Base-by-base conservation (phyloP, 2,113 vertebrate genomes). In the Prolemur simus region DNA sequence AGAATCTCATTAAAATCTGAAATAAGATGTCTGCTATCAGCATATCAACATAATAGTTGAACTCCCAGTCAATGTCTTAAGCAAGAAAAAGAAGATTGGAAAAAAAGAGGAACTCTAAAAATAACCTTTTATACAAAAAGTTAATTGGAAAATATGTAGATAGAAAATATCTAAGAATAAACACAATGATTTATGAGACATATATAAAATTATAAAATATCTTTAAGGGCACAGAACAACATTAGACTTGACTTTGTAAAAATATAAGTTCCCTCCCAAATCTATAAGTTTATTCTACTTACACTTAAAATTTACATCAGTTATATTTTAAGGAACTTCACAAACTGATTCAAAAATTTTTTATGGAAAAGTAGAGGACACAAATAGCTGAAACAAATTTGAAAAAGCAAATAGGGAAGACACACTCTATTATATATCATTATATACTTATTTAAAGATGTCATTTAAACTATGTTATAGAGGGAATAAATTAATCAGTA, bases 251-350 rank as follows among this genome's bases (percentile, higher is more conserved):
- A 81, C 49, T 88, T 58, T 84, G 18, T 95, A 81, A 86, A 94
- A 81, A 52, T n/a, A 27, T 5, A 77, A 47, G 32, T 66, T 92
- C 37, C 87, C 37, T 87, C 54, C 37, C 29, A 94, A 58, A 25
- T 88, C 9, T 74, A 20, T 76, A 58, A 60, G n/a, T 97, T 73
- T 87, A 83, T 56, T 92, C 23, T 80, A 80, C 15, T 49, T 93
- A 56, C 39, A 87, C 8, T 93, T 21, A 92, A 17, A 94, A 39
- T 68, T 87, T 81, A 89, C 12, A 68, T 21, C 21, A 82, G 34
- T 71, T 86, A 52, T 58, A 80, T 42, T 83, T 83, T 76, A 86
- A 97, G 13, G 45, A 89, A 86, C 81, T 96, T 87, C 18, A 78
- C 25, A 69, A 76, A 63, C 68, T 69, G 56, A 88, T 66, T 94